phyloP scores from a whole-genome alignment of 2,797 vertebrate genomes.

The Babyrousa celebensis region DNA sequence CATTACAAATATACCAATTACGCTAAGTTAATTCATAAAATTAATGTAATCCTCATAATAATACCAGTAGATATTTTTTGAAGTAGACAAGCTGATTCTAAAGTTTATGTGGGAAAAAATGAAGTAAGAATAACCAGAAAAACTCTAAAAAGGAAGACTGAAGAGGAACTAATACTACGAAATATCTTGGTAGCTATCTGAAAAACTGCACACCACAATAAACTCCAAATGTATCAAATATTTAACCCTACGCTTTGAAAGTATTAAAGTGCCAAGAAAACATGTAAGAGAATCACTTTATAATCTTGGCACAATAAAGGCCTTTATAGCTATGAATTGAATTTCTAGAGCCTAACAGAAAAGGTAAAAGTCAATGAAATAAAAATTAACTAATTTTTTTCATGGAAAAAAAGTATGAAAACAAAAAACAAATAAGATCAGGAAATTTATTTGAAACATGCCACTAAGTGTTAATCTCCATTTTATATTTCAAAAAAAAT shows the following conservation, averaged over 20 bases:
- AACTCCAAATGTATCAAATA: slow-evolving; percentile 17
- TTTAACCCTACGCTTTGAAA: slow-evolving; percentile 33
- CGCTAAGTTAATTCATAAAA: slow-evolving; percentile 26
- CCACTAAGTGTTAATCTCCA: background rate
- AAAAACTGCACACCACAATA: background rate
- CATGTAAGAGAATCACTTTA: background rate
- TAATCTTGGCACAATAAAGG: background rate
- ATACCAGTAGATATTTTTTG: background rate
- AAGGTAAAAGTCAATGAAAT: slow-evolving; percentile 38
- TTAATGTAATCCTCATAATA: slow-evolving; percentile 35
- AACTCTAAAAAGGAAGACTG: background rate
- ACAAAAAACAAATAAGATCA: slow-evolving; percentile 30
- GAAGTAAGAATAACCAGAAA: background rate
- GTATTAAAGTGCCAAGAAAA: background rate
- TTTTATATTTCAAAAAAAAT: background rate
- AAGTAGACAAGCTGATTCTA: slow-evolving; percentile 18
- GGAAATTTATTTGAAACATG: slow-evolving; percentile 16
- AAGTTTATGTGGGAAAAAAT: slow-evolving; percentile 44
- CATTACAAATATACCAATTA: slow-evolving; percentile 8
- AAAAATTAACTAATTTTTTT: slow-evolving; percentile 7
- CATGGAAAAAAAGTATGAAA: background rate
- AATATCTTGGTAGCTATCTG: background rate
- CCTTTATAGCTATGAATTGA: slow-evolving; percentile 21
- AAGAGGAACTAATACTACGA: background rate
- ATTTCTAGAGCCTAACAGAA: background rate